Conservation (phyloP, 2,888 invertebrate species). For the Orthonychiurus folsomi region DNA sequence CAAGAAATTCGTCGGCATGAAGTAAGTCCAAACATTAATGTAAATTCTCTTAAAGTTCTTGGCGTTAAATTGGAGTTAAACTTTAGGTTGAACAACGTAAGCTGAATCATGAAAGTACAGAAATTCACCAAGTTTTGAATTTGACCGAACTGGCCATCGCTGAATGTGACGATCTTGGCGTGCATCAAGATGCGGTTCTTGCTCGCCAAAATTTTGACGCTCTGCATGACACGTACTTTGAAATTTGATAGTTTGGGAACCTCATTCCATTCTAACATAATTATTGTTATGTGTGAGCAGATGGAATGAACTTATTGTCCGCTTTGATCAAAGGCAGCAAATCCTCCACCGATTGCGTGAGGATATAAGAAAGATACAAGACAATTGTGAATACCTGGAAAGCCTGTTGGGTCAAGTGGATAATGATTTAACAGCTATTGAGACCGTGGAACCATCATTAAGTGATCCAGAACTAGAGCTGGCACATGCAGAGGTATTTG, state of each 20-base stretch:
- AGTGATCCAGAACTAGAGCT: neutral
- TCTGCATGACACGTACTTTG: conserved; percentile 34
- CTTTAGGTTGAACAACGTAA: conserved; percentile 55
- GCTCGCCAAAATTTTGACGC: conserved; percentile 27
- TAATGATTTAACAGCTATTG: conserved; percentile 20
- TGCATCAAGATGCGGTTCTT: conserved; percentile 29
- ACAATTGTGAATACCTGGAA: conserved; percentile 33
- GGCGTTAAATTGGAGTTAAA: no score
- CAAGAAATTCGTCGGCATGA: conserved; percentile 62
- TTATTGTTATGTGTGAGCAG: no score
- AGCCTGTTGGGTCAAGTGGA: conserved; percentile 28
- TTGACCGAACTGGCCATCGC: conserved; percentile 55
- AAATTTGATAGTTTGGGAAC: no score
- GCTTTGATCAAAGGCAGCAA: conserved; percentile 7
- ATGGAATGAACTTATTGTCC: conserved; percentile 31
- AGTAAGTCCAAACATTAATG: no score
- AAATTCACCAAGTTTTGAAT: conserved; percentile 68
- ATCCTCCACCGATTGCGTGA: conserved; percentile 9
- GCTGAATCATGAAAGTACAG: conserved; percentile 66
- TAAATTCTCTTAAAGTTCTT: no score
- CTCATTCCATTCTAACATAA: conserved; percentile 6
- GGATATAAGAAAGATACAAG: conserved; percentile 25
- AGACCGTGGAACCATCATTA: conserved; percentile 10
- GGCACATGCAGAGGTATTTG: neutral
- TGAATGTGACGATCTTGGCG: conserved; percentile 37